phyloP scores from a whole-genome alignment of 2,888 invertebrate species.

The Prosopocoilus inquinatus region DNA sequence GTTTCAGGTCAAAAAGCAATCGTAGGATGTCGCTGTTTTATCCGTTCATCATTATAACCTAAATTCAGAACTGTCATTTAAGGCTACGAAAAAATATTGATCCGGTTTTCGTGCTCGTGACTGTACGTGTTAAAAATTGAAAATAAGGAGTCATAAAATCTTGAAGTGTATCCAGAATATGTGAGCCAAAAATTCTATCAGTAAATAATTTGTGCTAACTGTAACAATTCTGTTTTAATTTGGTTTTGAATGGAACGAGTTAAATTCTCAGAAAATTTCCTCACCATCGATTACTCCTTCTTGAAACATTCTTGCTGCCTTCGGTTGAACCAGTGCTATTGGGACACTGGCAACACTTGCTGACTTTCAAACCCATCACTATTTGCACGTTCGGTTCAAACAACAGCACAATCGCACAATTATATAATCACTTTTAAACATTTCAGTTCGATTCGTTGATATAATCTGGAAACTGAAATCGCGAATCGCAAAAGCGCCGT shows the following conservation, averaged over 20 bases:
- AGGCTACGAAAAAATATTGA: too few relatives aligned
- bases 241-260: background rate
- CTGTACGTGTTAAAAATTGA: too few relatives aligned
- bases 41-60: too few relatives aligned
- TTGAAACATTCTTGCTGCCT: conserved; percentile 30
- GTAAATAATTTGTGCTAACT: too few relatives aligned
- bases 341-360: conserved; percentile 50
- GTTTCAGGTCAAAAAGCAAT: too few relatives aligned
- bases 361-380: conserved; percentile 50
- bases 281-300: conserved; percentile 11
- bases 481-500: background rate
- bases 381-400: conserved; percentile 9
- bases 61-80: too few relatives aligned
- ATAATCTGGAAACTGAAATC: conserved; percentile 6
- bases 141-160: too few relatives aligned
- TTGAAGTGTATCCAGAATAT: too few relatives aligned
- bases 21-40: too few relatives aligned
- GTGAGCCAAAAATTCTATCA: too few relatives aligned
- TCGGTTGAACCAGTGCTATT: conserved; percentile 32
- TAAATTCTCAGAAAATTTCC: background rate
- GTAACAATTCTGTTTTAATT: too few relatives aligned
- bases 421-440: conserved; percentile 8
- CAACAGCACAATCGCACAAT: background rate
- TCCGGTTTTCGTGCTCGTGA: too few relatives aligned
- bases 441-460: conserved; percentile 9